phyloP scores from a whole-genome alignment of 2,797 vertebrate species.

The Spheniscus humboldti region DNA sequence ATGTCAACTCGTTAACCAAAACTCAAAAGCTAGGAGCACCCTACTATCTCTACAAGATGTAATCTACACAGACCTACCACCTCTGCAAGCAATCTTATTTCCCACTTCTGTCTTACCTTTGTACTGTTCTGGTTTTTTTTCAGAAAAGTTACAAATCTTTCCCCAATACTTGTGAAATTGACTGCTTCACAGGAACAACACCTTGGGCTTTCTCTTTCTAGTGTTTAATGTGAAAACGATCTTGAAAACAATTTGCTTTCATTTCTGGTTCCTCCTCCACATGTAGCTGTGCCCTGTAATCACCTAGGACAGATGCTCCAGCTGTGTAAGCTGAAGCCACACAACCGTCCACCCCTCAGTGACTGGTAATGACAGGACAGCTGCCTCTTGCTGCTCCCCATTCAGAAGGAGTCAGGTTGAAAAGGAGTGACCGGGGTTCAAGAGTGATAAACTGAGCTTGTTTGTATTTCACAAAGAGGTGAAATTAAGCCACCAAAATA shows the following conservation, averaged over 20 bases:
- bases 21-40: not conserved
- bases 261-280: conserved; percentile 15
- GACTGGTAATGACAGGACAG: not conserved
- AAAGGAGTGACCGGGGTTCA: not conserved
- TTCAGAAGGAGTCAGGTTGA: not conserved
- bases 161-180: not conserved
- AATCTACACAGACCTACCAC: not conserved
- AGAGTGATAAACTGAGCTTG: not conserved
- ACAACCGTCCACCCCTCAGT: not conserved
- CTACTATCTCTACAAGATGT: not conserved
- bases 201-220: not conserved
- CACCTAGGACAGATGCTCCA: not conserved
- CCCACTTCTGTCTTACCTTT: not conserved
- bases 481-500: not conserved
- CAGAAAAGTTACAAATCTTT: not conserved
- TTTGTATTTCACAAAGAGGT: not conserved
- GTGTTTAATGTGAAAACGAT: not conserved
- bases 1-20: not conserved
- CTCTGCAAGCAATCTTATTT: not conserved
- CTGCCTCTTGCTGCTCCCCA: not conserved
- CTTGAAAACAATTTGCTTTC: conserved; percentile 13
- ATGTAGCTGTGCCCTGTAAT: not conserved
- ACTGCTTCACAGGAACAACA: not conserved
- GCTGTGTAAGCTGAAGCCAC: not conserved
- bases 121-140: not conserved